phyloP scores from a whole-genome alignment of 2,888 invertebrate genomes.

The Toxonevra muliebris region DNA sequence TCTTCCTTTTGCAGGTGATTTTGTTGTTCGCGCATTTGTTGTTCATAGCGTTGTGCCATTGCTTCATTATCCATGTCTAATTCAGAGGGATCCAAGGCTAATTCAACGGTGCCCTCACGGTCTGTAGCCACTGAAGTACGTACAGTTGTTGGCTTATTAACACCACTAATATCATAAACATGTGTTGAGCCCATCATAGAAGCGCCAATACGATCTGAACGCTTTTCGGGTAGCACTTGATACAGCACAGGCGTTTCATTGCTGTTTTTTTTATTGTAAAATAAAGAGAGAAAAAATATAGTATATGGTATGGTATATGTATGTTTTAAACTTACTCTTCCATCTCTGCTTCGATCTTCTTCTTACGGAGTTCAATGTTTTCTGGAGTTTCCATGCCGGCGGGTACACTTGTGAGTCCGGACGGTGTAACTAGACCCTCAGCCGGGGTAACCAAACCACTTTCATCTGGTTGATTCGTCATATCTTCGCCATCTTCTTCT shows the following conservation, averaged over 20 bases:
- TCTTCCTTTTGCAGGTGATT: slow-evolving; percentile 91
- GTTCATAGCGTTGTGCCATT: slow-evolving; percentile 95
- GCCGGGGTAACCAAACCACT: slow-evolving; percentile 92
- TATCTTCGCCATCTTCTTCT: slow-evolving; percentile 72
- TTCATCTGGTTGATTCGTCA: slow-evolving; percentile 71
- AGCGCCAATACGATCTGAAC: slow-evolving; percentile 86
- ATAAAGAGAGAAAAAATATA: slow-evolving; percentile 14
- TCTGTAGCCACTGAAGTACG: slow-evolving; percentile 63
- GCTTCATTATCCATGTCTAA: slow-evolving; percentile 95
- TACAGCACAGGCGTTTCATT: slow-evolving; percentile 94
- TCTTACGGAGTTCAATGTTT: slow-evolving; percentile 96
- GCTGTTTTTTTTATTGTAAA: slow-evolving; percentile 65
- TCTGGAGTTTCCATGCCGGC: slow-evolving; percentile 98
- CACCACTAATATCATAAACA: slow-evolving; percentile 91
- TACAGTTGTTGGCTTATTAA: slow-evolving; percentile 64
- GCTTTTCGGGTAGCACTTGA: slow-evolving; percentile 94
- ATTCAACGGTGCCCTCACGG: slow-evolving; percentile 81
- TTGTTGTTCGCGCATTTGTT: slow-evolving; percentile 93
- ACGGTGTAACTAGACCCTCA: slow-evolving; percentile 93
- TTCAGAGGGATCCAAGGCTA: slow-evolving; percentile 97
- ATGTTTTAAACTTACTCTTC: slow-evolving; percentile 75
- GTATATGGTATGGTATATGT: not conserved
- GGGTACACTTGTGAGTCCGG: slow-evolving; percentile 89
- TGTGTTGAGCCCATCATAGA: slow-evolving; percentile 99
- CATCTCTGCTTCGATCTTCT: slow-evolving; percentile 94